Evolutionary conservation across 2,888 invertebrate genomes (phyloP).

Genomic region (Troides oblongomaculatus): DNA sequence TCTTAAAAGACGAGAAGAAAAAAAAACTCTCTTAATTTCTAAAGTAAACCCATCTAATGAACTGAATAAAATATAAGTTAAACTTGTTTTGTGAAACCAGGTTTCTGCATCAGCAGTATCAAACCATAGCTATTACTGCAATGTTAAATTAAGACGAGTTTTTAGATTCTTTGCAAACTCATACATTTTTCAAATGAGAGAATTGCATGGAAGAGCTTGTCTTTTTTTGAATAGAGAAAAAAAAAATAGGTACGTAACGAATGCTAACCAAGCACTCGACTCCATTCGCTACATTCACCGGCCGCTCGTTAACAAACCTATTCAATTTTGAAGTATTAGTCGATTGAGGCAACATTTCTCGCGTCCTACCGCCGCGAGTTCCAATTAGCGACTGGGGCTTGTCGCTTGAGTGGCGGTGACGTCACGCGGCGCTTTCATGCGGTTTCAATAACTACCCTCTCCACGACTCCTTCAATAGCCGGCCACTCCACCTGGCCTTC

Average conservation of each 20-base stretch:
- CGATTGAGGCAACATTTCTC: slow-evolving; percentile 75
- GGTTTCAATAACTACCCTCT: slow-evolving; percentile 78
- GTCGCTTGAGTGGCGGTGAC: slow-evolving; percentile 74
- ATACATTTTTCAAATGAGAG: slow-evolving; percentile 18
- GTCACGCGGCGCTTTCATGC: slow-evolving; percentile 75
- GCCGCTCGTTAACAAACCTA: slow-evolving; percentile 76
- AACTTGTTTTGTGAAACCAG: slow-evolving; percentile 9
- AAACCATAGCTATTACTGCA: slow-evolving; percentile 19
- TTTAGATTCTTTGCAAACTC: slow-evolving; percentile 22
- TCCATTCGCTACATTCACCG: slow-evolving; percentile 68
- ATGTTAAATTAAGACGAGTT: slow-evolving; percentile 21
- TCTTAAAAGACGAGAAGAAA: background rate
- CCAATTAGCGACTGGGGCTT: slow-evolving; percentile 78
- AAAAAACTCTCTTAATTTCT: background rate
- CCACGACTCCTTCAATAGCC: slow-evolving; percentile 74
- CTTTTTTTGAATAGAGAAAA: slow-evolving; percentile 40
- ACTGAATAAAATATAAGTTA: background rate
- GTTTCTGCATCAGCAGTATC: slow-evolving; percentile 5
- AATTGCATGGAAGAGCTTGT: slow-evolving; percentile 33
- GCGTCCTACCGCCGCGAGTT: slow-evolving; percentile 75
- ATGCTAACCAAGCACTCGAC: slow-evolving; percentile 58
- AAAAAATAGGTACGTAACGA: slow-evolving; percentile 46
- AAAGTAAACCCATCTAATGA: slow-evolving; percentile 3
- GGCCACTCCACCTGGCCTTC: slow-evolving; percentile 76
- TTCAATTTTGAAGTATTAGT: slow-evolving; percentile 77